These are phyloP conservation scores for Sardinella longiceps DNA, from an alignment of 2,797 vertebrate species.

Conservation along the genomic window DNA sequence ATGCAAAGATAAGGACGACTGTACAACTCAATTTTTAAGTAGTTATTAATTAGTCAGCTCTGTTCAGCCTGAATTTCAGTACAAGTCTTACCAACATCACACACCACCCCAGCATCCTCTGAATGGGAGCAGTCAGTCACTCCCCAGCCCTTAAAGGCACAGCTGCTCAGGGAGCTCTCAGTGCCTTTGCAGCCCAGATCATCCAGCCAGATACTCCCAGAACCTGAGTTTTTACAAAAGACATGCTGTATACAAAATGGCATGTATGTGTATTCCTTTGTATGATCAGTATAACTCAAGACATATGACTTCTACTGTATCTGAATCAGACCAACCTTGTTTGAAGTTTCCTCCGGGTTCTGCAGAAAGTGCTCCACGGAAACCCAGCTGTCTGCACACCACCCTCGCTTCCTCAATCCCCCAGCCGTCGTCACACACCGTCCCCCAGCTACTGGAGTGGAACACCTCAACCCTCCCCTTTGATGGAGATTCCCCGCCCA, in stretches of 20 bases:
- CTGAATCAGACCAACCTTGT: slow-evolving; percentile 69
- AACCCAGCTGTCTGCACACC: slow-evolving; percentile 73
- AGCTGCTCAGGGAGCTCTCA: slow-evolving; percentile 65
- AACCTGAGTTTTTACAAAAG: slow-evolving; percentile 44
- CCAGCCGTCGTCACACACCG: slow-evolving; percentile 74
- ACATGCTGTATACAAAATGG: no score
- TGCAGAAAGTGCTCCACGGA: slow-evolving; percentile 59
- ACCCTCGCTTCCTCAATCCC: slow-evolving; percentile 65
- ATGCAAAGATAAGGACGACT: no score
- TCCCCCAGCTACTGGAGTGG: slow-evolving; percentile 71
- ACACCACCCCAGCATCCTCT: slow-evolving; percentile 73
- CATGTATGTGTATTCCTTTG: no score
- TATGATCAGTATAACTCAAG: no score
- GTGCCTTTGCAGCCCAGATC: slow-evolving; percentile 70
- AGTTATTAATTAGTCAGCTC: no score
- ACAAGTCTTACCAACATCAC: slow-evolving; percentile 57
- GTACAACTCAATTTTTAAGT: no score
- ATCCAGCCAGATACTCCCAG: slow-evolving; percentile 75
- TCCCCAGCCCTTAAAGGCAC: slow-evolving; percentile 69
- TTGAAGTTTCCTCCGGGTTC: slow-evolving; percentile 56
- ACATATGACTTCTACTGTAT: no score
- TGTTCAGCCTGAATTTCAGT: not conserved
- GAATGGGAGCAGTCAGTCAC: slow-evolving; percentile 73
- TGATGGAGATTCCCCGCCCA: slow-evolving; percentile 43
- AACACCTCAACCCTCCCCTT: slow-evolving; percentile 75